Percentiles rank a stretch among this genome's conserved stretches.
Conservation (phyloP, 2,113 vertebrate genomes). For the Toxotes jaculatrix region DNA sequence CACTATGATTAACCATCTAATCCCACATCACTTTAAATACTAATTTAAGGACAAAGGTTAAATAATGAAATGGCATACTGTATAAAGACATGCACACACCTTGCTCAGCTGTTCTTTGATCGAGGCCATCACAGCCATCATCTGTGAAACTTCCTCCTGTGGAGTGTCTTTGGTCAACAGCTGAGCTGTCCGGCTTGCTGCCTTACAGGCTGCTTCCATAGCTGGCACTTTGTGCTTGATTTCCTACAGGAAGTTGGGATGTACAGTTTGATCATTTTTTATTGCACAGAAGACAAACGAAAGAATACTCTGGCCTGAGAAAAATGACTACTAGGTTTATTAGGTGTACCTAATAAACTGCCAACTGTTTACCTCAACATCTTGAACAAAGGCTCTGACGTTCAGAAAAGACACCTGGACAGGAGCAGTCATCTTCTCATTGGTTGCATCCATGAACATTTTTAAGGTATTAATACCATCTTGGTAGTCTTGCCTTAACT, state of each 20-base stretch:
- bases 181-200: conserved; percentile 88
- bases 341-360: neutral
- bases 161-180: conserved; percentile 93
- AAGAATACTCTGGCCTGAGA: neutral
- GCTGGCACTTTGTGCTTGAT: conserved; percentile 92
- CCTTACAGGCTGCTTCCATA: conserved; percentile 94
- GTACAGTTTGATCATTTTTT: neutral
- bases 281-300: neutral
- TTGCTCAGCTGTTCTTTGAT: conserved; percentile 93
- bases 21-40: neutral
- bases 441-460: conserved; percentile 89
- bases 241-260: conserved; percentile 81
- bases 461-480: conserved; percentile 89
- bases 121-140: conserved; percentile 86
- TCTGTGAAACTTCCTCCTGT: conserved; percentile 90
- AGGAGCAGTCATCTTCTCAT: conserved; percentile 87
- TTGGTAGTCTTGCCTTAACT: conserved; percentile 91
- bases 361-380: conserved; percentile 88
- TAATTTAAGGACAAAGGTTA: neutral
- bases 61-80: neutral
- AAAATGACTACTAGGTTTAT: too few species aligned
- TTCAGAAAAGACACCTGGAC: conserved; percentile 93
- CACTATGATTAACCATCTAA: neutral
- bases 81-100: conserved; percentile 76
- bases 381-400: conserved; percentile 90